Percentiles rank a stretch among this genome's conserved stretches.
phyloP scores from a whole-genome alignment of 2,113 vertebrate species.

The Lamprotornis superbus region DNA sequence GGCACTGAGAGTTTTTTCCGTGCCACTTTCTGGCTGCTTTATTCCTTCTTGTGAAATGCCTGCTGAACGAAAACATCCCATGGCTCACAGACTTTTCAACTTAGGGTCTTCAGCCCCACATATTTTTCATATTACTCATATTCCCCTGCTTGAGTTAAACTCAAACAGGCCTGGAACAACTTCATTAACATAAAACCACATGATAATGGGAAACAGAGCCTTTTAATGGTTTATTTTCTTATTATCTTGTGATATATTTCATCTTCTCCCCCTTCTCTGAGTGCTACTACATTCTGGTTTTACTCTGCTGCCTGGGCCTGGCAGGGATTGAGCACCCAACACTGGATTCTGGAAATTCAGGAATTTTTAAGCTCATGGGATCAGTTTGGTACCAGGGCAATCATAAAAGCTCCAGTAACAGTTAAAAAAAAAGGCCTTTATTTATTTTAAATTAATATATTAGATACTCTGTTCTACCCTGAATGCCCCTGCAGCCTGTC shows the following conservation, averaged over 20 bases:
- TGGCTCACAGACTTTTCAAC: constrained; percentile 68
- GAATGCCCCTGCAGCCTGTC: neutral
- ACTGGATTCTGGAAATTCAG: neutral
- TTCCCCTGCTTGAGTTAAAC: constrained; percentile 74
- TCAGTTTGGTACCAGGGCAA: neutral
- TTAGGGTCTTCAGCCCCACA: constrained; percentile 71
- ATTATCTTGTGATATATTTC: constrained; percentile 76
- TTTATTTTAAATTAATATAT: neutral
- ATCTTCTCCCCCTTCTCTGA: constrained; percentile 46
- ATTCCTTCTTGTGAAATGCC: constrained; percentile 51
- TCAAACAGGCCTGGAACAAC: constrained; percentile 72
- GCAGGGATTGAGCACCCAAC: neutral
- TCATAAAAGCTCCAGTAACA: neutral
- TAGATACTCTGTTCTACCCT: rapidly evolving
- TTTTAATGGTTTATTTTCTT: constrained; percentile 77
- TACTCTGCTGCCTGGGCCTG: constrained; percentile 3
- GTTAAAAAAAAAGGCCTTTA: rapidly evolving
- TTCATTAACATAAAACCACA: constrained; percentile 78
- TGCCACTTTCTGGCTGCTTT: constrained; percentile 57
- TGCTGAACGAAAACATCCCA: constrained; percentile 63
- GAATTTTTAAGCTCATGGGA: neutral
- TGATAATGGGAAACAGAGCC: constrained; percentile 74
- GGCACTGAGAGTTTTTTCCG: neutral
- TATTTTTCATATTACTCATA: constrained; percentile 75
- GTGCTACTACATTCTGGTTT: constrained; percentile 70